Percentiles rank a stretch among this genome's conserved stretches.
Conservation (phyloP, 53 echinoderm and acorn worm species). For the Crossaster papposus region DNA sequence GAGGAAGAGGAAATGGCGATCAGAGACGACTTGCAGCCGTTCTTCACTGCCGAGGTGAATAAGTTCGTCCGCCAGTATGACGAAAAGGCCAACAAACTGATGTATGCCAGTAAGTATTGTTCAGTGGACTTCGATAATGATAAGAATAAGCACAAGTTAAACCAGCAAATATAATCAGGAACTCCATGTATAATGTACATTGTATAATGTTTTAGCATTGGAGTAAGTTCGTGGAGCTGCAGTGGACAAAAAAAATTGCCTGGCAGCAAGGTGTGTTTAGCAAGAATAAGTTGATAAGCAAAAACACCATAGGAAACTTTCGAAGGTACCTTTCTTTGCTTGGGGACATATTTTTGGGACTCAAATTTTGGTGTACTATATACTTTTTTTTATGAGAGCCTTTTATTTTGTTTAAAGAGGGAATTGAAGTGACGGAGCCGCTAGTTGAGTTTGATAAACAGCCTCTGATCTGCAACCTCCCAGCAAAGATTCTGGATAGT, state of each 20-base stretch:
- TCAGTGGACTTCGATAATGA: neutral
- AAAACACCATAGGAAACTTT: neutral
- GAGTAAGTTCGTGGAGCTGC: too few species aligned
- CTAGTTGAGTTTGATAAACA: conserved; percentile 49
- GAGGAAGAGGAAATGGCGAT: neutral
- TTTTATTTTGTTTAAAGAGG: neutral
- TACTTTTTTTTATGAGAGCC: too few species aligned
- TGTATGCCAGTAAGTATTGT: neutral
- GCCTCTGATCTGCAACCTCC: conserved; percentile 47
- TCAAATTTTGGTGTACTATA: too few species aligned
- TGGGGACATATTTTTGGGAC: too few species aligned
- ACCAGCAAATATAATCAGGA: too few species aligned
- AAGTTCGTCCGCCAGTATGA: conserved; percentile 36
- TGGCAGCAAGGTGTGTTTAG: neutral
- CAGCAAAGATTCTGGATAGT: conserved; percentile 59
- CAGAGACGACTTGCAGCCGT: conserved; percentile 30
- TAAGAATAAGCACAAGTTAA: too few species aligned
- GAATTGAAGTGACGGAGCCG: conserved; percentile 24
- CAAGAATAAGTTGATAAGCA: neutral
- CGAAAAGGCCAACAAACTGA: neutral
- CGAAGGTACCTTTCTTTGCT: too few species aligned
- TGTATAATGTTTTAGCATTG: too few species aligned
- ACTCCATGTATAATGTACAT: too few species aligned
- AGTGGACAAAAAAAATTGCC: too few species aligned
- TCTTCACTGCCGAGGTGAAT: conserved; percentile 32